Conservation (phyloP, 1,140 invertebrate genomes). For the Anastatus disparis region DNA sequence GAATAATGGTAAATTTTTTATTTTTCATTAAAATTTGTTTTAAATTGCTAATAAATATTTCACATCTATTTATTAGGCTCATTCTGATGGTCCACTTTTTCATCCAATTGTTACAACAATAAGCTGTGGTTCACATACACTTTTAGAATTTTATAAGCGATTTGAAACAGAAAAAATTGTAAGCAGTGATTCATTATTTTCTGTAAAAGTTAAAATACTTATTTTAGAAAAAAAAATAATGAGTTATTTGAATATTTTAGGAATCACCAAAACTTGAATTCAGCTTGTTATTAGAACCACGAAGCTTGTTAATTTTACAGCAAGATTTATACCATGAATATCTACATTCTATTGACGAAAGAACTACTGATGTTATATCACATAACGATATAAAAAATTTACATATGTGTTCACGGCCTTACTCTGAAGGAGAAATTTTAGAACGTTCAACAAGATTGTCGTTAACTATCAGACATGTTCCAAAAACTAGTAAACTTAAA, state of each 20-base stretch:
- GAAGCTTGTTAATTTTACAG: slow-evolving; percentile 88
- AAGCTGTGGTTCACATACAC: slow-evolving; percentile 87
- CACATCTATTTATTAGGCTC: slow-evolving; percentile 71
- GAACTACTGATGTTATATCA: slow-evolving; percentile 75
- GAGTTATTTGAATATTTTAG: too few species aligned
- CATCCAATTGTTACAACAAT: slow-evolving; percentile 93
- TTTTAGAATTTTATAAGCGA: slow-evolving; percentile 85
- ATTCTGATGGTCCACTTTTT: slow-evolving; percentile 94
- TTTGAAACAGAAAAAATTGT: slow-evolving; percentile 56
- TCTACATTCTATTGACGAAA: slow-evolving; percentile 90
- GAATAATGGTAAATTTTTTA: slow-evolving; percentile 78
- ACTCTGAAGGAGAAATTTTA: slow-evolving; percentile 69
- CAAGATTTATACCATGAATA: slow-evolving; percentile 86
- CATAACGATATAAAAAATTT: slow-evolving; percentile 76
- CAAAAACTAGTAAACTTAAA: slow-evolving; percentile 86
- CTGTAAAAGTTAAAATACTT: too few species aligned
- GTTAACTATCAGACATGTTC: slow-evolving; percentile 93
- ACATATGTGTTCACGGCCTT: slow-evolving; percentile 69
- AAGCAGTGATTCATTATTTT: slow-evolving; percentile 45
- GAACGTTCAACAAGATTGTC: slow-evolving; percentile 83
- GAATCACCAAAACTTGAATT: slow-evolving; percentile 64
- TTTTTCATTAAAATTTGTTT: neutral
- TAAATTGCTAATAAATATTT: neutral
- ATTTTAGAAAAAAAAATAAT: too few species aligned
- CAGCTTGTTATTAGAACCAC: slow-evolving; percentile 82